A percentile compares a stretch with the other conserved stretches of the same genome.
phyloP scores from a whole-genome alignment of 2,113 vertebrate species.

The Actenoides lindsayi region DNA sequence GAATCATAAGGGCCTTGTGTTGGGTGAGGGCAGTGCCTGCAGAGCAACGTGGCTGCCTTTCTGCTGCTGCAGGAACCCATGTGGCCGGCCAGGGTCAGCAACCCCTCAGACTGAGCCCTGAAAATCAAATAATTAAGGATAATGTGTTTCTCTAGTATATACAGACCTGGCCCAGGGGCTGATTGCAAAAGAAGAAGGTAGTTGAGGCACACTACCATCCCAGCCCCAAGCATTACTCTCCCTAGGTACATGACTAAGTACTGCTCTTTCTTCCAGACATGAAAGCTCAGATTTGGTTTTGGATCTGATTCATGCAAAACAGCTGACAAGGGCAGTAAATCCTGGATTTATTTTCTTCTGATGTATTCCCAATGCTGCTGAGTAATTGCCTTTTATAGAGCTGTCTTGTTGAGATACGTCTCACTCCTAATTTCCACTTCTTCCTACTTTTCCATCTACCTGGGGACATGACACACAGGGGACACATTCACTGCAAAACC shows the following conservation, averaged over 20 bases:
- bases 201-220: not conserved
- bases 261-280: not conserved
- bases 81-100: not conserved
- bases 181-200: not conserved
- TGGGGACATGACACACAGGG: not conserved
- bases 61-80: not conserved
- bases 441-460: not conserved
- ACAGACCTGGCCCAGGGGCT: not conserved
- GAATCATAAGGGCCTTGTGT: not conserved
- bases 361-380: conserved; percentile 13
- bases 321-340: conserved; percentile 45
- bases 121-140: not conserved
- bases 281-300: not conserved
- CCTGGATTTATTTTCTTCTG: not conserved
- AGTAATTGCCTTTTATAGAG: conserved; percentile 65
- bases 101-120: not conserved
- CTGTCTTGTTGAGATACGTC: not conserved
- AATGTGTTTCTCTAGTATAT: not conserved
- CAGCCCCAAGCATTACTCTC: not conserved
- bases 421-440: not conserved
- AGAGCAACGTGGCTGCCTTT: not conserved
- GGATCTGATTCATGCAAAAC: conserved; percentile 18
- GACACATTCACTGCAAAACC: not conserved
- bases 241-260: not conserved
- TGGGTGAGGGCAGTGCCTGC: not conserved